Percentiles rank a stretch among this genome's conserved stretches.
Evolutionary conservation across 2,113 vertebrate genomes (phyloP).

Genomic region (Ptychochromis oligacanthus): DNA sequence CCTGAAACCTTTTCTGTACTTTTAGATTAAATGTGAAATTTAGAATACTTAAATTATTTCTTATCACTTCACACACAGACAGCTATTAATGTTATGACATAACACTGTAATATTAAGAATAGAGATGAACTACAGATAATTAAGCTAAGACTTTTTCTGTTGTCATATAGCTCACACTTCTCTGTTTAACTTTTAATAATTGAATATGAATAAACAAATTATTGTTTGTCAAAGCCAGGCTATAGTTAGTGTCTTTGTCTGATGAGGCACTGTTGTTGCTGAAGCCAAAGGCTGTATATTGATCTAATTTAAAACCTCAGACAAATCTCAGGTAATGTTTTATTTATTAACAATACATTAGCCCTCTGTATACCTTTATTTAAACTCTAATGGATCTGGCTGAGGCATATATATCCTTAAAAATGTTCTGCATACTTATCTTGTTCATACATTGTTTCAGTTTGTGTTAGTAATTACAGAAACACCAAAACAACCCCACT

Average conservation of each 20-base stretch:
- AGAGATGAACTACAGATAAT: background rate
- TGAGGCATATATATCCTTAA: constrained; percentile 14
- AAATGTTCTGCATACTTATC: constrained; percentile 33
- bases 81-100: background rate
- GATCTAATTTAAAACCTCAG: constrained; percentile 42
- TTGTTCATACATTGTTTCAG: background rate
- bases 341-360: constrained; percentile 39
- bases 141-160: background rate
- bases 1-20: background rate
- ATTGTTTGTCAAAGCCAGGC: constrained; percentile 14
- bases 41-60: background rate
- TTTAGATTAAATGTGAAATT: constrained; percentile 6
- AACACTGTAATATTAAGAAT: background rate
- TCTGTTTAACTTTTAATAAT: constrained; percentile 1
- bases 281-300: constrained; percentile 41
- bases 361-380: constrained; percentile 6
- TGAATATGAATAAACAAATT: constrained; percentile 9
- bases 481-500: background rate
- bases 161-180: background rate
- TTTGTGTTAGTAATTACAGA: constrained; percentile 13
- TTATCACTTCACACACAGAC: background rate
- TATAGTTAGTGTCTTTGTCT: constrained; percentile 18
- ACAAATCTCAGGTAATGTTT: constrained; percentile 37
- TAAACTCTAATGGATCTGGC: constrained; percentile 1
- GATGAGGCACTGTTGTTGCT: constrained; percentile 12